Evolutionary conservation across 2,888 invertebrate genomes (phyloP), one percentile per base, ranked within the genome.

Genomic region (Eumerus sabulonum): DNA sequence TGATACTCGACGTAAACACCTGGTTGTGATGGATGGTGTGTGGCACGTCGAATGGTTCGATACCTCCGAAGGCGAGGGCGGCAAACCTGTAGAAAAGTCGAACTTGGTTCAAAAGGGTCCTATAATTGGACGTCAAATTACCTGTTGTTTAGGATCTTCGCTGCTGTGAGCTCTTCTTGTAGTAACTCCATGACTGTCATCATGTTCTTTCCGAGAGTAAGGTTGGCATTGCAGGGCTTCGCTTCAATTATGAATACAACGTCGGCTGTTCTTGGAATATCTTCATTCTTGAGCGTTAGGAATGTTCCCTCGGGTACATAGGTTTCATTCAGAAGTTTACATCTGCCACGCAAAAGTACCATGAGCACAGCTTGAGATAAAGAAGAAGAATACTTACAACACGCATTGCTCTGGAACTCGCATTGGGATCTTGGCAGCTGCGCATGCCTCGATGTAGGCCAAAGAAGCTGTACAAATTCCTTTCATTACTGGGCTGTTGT

Each of bases 221-320:
- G 87, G 82, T 94, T 92, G 81, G 90, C 90, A 89, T 97, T 98
- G 87, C 98, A 98, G 4, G 91, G 90, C 83, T 94, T 94, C 1
- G 96, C 96, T 85, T 98, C 97, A 0, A 98, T 91, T 60, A 98
- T 92, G 87, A 98, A 95, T 60, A 98, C 95, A 0, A 97, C 91
- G 88, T 98, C 98, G 1, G 94, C 93, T 3, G 95, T 94, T 81
- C 89, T 91, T 0, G 93, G 93, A 5, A 93, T 90, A 16, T 88
- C 86, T 12, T 87, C 85, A 38, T 91, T 91, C 50, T 92, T 90
- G n/a, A 95, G 87, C 62, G 92, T 91, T 59, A 93, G 90, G 87
- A 95, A 94, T 9, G 93, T 92, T 1, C 96, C 95, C 87, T 96
- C 96, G 12, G 92, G 91, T 16, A 96, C 91, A 42, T 91, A 88